A percentile compares a stretch with the other conserved stretches of the same genome.
phyloP scores from a whole-genome alignment of 2,113 vertebrate genomes.

The Suncus etruscus region DNA sequence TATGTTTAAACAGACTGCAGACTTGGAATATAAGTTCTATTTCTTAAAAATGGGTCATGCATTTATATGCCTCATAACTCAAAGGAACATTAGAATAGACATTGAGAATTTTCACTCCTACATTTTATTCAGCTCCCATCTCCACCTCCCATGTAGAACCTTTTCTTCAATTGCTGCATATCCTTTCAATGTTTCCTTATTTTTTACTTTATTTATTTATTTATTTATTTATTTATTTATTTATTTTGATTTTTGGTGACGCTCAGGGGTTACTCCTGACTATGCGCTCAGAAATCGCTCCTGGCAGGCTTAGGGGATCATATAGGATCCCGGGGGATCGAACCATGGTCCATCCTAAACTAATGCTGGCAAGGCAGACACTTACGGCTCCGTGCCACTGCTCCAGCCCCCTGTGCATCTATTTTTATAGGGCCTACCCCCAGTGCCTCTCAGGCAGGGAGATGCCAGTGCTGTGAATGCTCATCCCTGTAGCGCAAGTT shows the following conservation, averaged over 20 bases:
- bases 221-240: too few species aligned
- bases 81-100: background rate
- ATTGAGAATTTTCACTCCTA: background rate
- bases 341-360: too few species aligned
- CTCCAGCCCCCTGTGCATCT: background rate
- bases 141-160: background rate
- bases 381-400: too few species aligned
- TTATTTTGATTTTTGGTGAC: too few species aligned
- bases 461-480: too few species aligned
- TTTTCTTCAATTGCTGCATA: background rate
- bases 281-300: too few species aligned
- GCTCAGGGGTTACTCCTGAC: too few species aligned
- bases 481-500: too few species aligned
- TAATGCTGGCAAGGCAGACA: too few species aligned
- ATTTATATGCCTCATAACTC: background rate
- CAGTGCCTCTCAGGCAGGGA: too few species aligned
- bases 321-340: too few species aligned
- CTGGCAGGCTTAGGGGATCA: too few species aligned
- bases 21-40: background rate
- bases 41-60: background rate
- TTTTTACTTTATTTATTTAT: slow-evolving; percentile 7
- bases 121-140: background rate
- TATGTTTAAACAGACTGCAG: slow-evolving; percentile 25
- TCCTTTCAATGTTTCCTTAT: background rate
- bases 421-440: background rate